Evolutionary conservation across 2,888 invertebrate genomes (phyloP), one percentile per base, ranked within the genome.

Genomic region (Dolichopus griseipennis): DNA sequence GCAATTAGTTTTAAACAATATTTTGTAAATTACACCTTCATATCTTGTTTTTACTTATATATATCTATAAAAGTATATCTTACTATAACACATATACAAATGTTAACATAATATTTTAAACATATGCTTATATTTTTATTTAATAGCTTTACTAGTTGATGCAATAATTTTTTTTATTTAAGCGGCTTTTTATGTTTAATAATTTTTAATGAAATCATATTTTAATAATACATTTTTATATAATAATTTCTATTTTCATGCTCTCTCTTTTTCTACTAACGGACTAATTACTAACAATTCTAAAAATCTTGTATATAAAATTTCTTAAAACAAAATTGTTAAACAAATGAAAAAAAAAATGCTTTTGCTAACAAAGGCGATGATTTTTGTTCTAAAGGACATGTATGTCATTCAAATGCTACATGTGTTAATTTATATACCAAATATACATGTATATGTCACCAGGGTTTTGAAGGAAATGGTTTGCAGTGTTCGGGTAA

Each of bases 371-470:
- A 65, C 43, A 68, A 65, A 71, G 73, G 72, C 61, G 73, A 72
- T 81, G 92, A 94, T 84, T 93, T 92, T 85, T 94, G 93, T 85
- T 89, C 89, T 76, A 88, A 88, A 85, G 93, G 93, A 69, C 91
- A 94, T 83, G 87, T 89, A 78, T 95, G 95, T 82, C 94, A 95
- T 81, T 86, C 86, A 78, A 95, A 95, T 82, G 94, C 95, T 70
- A 90, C 92, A 73, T 96, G 95, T 84, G 88, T 91, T 84, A 95
- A 95, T 84, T 87, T 94, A 78, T 90, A 91, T 83, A 93, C 93
- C 75, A 92, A 91, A 77, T 95, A 92, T 82, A 89, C 91, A 77
- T 96, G 95, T 84, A 90, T 92, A 78, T 96, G 96, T 83, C 89
- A 91, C 83, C 86, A 87, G 81, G 95, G 96, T 81, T 95, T 92